Percentiles rank a stretch among this genome's conserved stretches.
Evolutionary conservation across 2,888 invertebrate genomes (phyloP).

Genomic region (Acanthosepion lycidas): DNA sequence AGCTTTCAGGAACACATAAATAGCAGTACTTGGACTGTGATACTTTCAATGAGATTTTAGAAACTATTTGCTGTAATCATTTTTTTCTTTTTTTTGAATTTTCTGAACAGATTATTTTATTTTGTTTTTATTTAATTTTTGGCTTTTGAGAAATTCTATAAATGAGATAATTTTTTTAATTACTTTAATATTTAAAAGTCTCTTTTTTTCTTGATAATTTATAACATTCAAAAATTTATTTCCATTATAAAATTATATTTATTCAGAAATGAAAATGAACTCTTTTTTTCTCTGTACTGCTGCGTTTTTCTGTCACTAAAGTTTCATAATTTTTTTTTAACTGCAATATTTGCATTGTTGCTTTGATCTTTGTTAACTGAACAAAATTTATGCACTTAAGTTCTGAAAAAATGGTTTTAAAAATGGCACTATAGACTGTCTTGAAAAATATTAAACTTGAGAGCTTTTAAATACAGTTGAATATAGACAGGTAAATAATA

Average conservation of each 20-base stretch:
- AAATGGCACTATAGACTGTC: not conserved
- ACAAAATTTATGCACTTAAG: not conserved
- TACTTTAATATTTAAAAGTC: not conserved
- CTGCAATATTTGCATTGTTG: not conserved
- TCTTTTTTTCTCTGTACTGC: not conserved
- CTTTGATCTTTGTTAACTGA: not conserved
- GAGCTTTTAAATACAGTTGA: not conserved
- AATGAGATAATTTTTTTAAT: not conserved
- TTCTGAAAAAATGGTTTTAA: not conserved
- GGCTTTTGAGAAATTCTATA: not conserved
- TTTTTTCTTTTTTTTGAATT: not conserved
- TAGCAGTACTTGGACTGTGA: not conserved
- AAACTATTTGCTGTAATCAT: not conserved
- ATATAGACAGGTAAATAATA: not conserved
- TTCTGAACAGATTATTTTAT: not conserved
- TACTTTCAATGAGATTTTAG: not conserved
- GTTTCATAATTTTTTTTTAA: not conserved
- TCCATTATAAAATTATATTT: not conserved
- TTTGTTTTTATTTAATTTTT: not conserved
- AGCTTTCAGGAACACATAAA: not conserved
- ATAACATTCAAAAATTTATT: not conserved
- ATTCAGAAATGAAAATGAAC: not conserved
- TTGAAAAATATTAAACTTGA: not conserved
- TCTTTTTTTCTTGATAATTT: slow-evolving; percentile 33
- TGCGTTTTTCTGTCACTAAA: slow-evolving; percentile 1